A percentile compares a stretch with the other conserved stretches of the same genome.
Conservation (phyloP, 2,888 invertebrate species). For the Bibio marci region DNA sequence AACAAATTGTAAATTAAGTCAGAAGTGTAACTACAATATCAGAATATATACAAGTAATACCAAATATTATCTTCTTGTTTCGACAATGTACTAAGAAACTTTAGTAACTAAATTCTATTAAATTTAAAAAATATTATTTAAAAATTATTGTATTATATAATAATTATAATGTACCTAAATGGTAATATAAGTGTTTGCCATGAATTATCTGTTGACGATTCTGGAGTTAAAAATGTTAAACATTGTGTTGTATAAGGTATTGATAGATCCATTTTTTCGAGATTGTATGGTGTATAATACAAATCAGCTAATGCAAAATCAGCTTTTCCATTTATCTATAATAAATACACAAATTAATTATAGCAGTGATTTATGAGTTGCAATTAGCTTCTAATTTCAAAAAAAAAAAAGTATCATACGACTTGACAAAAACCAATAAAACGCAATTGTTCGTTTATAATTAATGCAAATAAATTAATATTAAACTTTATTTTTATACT, state of each 20-base stretch:
- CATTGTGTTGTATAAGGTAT: constrained; percentile 68
- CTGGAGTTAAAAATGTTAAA: constrained; percentile 68
- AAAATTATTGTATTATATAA: neutral
- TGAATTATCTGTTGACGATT: constrained; percentile 61
- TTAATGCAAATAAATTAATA: neutral
- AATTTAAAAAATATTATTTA: constrained; percentile 1
- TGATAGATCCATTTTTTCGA: constrained; percentile 53
- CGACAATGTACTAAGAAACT: too few relatives aligned
- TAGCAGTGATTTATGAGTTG: neutral
- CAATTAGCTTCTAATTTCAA: neutral
- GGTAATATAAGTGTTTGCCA: constrained; percentile 71
- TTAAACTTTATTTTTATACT: neutral
- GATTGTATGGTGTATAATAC: constrained; percentile 51
- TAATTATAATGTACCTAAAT: constrained; percentile 40
- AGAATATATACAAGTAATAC: too few relatives aligned
- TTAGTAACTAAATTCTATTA: too few relatives aligned
- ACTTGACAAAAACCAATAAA: too few relatives aligned
- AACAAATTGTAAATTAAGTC: too few relatives aligned
- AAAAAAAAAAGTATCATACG: neutral
- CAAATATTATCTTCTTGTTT: too few relatives aligned
- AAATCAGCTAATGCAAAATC: constrained; percentile 63
- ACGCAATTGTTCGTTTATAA: too few relatives aligned
- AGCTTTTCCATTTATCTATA: constrained; percentile 36
- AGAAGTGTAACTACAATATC: too few relatives aligned
- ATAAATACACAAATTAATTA: neutral